Percentiles rank a stretch among this genome's conserved stretches.
Evolutionary conservation across 2,888 invertebrate genomes (phyloP).

Genomic region (Agonopterix heracliana): DNA sequence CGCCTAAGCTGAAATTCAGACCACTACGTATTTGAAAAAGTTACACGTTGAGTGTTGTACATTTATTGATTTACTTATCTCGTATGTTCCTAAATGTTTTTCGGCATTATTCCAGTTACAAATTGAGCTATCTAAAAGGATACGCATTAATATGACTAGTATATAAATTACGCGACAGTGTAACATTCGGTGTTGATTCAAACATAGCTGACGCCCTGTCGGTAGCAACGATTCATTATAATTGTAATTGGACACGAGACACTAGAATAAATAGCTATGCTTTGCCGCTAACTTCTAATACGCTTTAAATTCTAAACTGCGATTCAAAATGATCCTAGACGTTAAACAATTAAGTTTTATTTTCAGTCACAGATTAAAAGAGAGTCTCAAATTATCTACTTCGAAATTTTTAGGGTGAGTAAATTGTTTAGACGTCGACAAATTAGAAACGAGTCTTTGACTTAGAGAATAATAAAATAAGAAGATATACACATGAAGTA

Average conservation of each 20-base stretch:
- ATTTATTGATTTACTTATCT: too few relatives aligned
- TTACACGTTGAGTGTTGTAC: too few relatives aligned
- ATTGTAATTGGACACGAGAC: constrained; percentile 57
- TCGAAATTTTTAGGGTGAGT: neutral
- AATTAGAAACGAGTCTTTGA: neutral
- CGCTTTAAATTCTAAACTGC: constrained; percentile 10
- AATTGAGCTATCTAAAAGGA: too few relatives aligned
- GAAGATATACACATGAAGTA: neutral
- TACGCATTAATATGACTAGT: too few relatives aligned
- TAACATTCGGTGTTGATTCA: constrained; percentile 31
- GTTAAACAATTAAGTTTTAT: too few relatives aligned
- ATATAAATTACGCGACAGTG: constrained; percentile 20
- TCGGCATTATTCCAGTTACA: too few relatives aligned
- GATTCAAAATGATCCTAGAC: neutral
- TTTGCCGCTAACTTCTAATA: constrained; percentile 36
- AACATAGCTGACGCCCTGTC: constrained; percentile 29
- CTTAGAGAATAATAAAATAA: neutral
- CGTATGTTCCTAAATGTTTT: too few relatives aligned
- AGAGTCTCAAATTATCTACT: neutral
- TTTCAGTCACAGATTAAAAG: too few relatives aligned
- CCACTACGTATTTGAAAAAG: too few relatives aligned
- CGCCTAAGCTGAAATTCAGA: too few relatives aligned
- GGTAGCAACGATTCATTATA: constrained; percentile 50
- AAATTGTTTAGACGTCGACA: constrained; percentile 5
- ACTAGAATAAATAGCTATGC: constrained; percentile 44